Evolutionary conservation across 2,888 invertebrate species (phyloP), one percentile per base, ranked within the genome.

Genomic region (Phoronis australis): DNA sequence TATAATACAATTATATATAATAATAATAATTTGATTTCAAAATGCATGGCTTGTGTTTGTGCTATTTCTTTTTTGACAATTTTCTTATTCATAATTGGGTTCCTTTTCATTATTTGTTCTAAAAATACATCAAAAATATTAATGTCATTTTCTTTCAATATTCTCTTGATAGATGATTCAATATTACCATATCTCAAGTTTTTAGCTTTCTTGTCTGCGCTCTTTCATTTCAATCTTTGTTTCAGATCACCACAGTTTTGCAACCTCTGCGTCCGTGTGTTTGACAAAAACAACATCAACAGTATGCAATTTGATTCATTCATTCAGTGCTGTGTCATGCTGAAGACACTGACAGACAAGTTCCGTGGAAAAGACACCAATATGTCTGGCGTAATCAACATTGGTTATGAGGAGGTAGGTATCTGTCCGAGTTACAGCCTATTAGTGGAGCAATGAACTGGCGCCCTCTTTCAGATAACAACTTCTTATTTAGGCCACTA

Each of bases 301-400:
- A 64, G 57, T 41, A 76, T 77, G 23, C 71, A 75, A 37, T 75
- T 77, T 60, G 77, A 77, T 60, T 73, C 72, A 57, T 77, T 77
- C 61, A 77, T 77, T 47, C 76, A 77, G 58, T 66, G 71, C 21
- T 76, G 72, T 60, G 76, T 77, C 31, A 72, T 75, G 72, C 62
- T 77, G 26, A 74, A 75, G 50, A 63, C 70, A 25, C 57, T 76
- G 31, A 76, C 77, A 20, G 74, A 75, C 46, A 70, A 72, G 54
- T 77, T 77, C 55, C 49, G 71, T 45, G 59, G 56, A 31, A 72
- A 71, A 54, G 77, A 76, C 48, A 49, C 50, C 4, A 60, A 65
- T 22, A 68, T 69, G 46, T 56, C 51, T 39, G 76, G 76, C 23
- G 52, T 63, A 6, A 65, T 75, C 25, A 60, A 54, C 25, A 65